These are phyloP conservation scores for Egretta garzetta DNA, from an alignment of 2,113 vertebrate genomes.

Conservation along the genomic window DNA sequence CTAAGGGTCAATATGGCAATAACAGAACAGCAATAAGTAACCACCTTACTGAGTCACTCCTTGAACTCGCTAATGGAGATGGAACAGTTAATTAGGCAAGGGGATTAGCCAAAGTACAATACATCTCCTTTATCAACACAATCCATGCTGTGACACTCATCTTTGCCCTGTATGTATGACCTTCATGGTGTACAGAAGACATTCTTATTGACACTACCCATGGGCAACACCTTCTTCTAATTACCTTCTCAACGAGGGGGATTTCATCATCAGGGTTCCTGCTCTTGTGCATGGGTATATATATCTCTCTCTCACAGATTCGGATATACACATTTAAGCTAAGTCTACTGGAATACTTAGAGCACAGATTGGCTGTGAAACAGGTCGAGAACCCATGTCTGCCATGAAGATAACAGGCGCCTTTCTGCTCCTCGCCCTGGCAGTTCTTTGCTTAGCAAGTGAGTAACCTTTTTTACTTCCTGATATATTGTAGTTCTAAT, in stretches of 20 bases:
- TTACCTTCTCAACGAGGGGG: neutral
- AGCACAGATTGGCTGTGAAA: neutral
- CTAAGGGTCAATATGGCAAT: neutral
- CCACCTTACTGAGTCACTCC: slow-evolving; percentile 36
- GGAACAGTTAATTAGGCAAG: slow-evolving; percentile 16
- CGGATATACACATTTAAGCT: neutral
- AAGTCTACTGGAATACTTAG: neutral
- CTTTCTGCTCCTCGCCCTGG: neutral
- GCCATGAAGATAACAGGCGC: neutral
- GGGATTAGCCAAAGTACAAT: neutral
- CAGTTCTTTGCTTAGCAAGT: slow-evolving; percentile 33
- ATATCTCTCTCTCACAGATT: neutral
- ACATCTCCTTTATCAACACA: slow-evolving; percentile 7
- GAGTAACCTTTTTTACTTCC: neutral
- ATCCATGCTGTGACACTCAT: neutral
- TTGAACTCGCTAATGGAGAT: neutral
- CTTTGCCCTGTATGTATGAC: neutral
- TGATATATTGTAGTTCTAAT: neutral
- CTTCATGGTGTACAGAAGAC: neutral
- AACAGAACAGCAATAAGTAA: neutral
- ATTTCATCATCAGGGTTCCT: slow-evolving; percentile 9
- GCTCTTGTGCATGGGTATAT: neutral
- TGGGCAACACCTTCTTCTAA: slow-evolving; percentile 45
- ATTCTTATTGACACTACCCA: slow-evolving; percentile 39
- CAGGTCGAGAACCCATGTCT: neutral